Conservation (phyloP, 35 echinoderm and acorn worm species). For the Ophioderma brevispina region DNA sequence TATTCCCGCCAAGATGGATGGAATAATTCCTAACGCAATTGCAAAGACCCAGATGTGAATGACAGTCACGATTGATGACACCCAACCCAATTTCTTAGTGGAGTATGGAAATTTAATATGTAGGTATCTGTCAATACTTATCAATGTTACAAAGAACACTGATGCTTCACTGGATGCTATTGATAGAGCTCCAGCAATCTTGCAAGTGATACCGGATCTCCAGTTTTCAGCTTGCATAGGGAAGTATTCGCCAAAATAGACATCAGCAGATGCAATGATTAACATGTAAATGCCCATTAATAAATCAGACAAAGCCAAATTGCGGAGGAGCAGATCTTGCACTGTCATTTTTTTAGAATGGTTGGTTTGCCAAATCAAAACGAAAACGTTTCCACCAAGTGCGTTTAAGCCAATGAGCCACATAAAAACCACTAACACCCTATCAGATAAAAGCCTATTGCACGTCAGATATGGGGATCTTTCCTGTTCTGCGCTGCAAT, state of each 20-base stretch:
- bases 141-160: conserved; percentile 52
- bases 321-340: conserved; percentile 13
- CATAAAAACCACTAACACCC: not conserved
- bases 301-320: conserved; percentile 52
- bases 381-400: not conserved
- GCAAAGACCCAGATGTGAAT: not conserved
- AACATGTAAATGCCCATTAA: conserved; percentile 53
- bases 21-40: not conserved
- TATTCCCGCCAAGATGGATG: not conserved
- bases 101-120: conserved; percentile 34
- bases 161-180: conserved; percentile 41
- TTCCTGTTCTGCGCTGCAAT: not conserved
- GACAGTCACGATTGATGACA: not conserved
- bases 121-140: conserved; percentile 43
- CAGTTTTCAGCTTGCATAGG: conserved; percentile 6
- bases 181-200: conserved; percentile 24
- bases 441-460: not conserved
- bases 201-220: conserved; percentile 29
- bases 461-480: not conserved
- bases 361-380: not conserved
- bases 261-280: conserved; percentile 28
- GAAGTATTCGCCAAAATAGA: conserved; percentile 37
- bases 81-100: not conserved
- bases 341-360: not conserved
- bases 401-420: not conserved